These are phyloP conservation scores for Eupithecia dodoneata DNA, from an alignment of 2,888 invertebrate genomes.

Conservation along the genomic window DNA sequence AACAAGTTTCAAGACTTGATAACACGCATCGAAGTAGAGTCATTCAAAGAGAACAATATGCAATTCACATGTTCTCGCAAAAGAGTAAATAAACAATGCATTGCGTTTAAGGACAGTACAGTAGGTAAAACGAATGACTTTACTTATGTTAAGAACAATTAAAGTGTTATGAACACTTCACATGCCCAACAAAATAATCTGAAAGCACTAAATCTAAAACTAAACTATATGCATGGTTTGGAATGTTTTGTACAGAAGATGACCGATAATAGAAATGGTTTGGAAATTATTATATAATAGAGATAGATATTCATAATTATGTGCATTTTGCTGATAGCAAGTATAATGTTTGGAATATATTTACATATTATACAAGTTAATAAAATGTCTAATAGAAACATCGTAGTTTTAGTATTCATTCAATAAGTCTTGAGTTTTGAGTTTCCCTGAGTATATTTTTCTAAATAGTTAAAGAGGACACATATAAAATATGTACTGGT, in stretches of 20 bases:
- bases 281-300: background rate
- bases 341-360: background rate
- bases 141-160: constrained; percentile 32
- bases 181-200: constrained; percentile 31
- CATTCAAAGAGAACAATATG: constrained; percentile 25
- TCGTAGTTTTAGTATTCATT: background rate
- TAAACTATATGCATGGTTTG: constrained; percentile 16
- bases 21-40: constrained; percentile 40
- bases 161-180: constrained; percentile 37
- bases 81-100: background rate
- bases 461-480: background rate
- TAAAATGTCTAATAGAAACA: background rate
- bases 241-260: constrained; percentile 19
- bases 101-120: background rate
- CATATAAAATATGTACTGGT: background rate
- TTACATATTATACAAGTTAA: background rate
- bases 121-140: constrained; percentile 30
- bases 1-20: constrained; percentile 30
- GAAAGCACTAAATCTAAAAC: constrained; percentile 25
- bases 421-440: background rate
- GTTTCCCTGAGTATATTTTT: constrained; percentile 12
- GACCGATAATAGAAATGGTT: background rate
- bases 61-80: background rate
- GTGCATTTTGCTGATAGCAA: background rate
- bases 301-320: background rate